Evolutionary conservation across 2,113 vertebrate species (phyloP).

Genomic region (Atherinomorus stipes): DNA sequence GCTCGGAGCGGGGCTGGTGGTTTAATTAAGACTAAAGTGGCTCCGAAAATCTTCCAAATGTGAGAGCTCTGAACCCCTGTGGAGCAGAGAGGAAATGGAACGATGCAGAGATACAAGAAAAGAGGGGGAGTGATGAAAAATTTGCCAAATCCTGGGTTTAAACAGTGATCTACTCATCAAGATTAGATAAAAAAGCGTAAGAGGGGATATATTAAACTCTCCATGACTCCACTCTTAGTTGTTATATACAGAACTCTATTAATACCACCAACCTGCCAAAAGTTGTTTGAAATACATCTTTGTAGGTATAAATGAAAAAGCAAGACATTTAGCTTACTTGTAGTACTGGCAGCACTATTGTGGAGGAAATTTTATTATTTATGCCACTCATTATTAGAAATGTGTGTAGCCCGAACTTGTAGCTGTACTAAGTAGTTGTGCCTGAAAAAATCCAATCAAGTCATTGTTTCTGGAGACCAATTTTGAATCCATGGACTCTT

Average conservation of each 20-base stretch:
- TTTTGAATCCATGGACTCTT: no score
- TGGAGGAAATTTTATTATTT: no score
- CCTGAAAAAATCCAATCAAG: no score
- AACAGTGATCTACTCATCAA: conserved; percentile 50
- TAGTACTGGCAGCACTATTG: no score
- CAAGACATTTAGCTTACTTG: no score
- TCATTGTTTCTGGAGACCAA: no score
- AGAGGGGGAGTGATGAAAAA: conserved; percentile 40
- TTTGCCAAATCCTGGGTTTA: conserved; percentile 61
- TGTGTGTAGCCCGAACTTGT: no score
- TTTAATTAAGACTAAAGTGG: conserved; percentile 71
- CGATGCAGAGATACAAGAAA: conserved; percentile 27
- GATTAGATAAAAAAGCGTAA: conserved; percentile 9
- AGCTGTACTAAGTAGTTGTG: no score
- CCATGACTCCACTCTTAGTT: conserved; percentile 13
- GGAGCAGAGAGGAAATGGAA: conserved; percentile 48
- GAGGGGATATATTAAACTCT: conserved; percentile 50
- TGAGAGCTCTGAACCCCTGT: conserved; percentile 34
- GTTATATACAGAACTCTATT: neutral
- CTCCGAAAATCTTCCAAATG: conserved; percentile 60
- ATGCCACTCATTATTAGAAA: no score
- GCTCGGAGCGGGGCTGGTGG: conserved; percentile 11
- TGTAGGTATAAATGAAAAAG: no score
- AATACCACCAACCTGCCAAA: no score
- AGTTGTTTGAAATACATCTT: no score